Evolutionary conservation across 2,113 vertebrate genomes (phyloP).

Genomic region (Grammomys surdaster): DNA sequence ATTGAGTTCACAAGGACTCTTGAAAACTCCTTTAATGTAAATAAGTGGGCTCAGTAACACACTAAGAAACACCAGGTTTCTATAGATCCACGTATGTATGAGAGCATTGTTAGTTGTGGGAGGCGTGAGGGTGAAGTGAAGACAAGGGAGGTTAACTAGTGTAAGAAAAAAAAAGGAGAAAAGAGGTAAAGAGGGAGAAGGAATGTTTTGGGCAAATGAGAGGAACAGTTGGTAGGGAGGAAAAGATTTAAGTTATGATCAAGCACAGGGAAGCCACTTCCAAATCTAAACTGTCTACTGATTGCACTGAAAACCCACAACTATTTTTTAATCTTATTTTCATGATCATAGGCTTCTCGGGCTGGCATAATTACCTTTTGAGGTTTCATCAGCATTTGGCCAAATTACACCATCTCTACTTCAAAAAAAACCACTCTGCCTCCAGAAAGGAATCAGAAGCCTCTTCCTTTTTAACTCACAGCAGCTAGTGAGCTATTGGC

Average conservation of each 20-base stretch:
- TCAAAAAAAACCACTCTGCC: slow-evolving; percentile 71
- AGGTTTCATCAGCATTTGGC: slow-evolving; percentile 67
- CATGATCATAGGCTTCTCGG: slow-evolving; percentile 72
- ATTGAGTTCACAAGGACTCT: neutral
- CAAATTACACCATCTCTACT: slow-evolving; percentile 72
- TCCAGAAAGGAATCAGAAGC: slow-evolving; percentile 74
- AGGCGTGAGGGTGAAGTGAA: neutral
- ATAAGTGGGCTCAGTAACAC: neutral
- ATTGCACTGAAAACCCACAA: slow-evolving; percentile 68
- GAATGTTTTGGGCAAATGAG: slow-evolving; percentile 58
- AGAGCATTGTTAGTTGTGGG: neutral
- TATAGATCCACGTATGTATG: neutral
- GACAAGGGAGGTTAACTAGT: neutral
- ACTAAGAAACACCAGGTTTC: neutral
- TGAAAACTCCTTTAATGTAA: neutral
- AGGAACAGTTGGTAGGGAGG: slow-evolving; percentile 74
- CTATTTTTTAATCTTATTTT: slow-evolving; percentile 73
- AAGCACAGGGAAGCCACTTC: slow-evolving; percentile 63
- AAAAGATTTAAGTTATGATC: slow-evolving; percentile 73
- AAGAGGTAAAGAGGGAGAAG: neutral
- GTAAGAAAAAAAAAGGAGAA: neutral
- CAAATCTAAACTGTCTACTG: slow-evolving; percentile 65
- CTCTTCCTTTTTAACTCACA: slow-evolving; percentile 73
- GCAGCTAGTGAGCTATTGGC: slow-evolving; percentile 68
- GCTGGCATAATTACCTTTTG: slow-evolving; percentile 77